Evolutionary conservation across 2,113 vertebrate species (phyloP).

Genomic region (Pithys albifrons): DNA sequence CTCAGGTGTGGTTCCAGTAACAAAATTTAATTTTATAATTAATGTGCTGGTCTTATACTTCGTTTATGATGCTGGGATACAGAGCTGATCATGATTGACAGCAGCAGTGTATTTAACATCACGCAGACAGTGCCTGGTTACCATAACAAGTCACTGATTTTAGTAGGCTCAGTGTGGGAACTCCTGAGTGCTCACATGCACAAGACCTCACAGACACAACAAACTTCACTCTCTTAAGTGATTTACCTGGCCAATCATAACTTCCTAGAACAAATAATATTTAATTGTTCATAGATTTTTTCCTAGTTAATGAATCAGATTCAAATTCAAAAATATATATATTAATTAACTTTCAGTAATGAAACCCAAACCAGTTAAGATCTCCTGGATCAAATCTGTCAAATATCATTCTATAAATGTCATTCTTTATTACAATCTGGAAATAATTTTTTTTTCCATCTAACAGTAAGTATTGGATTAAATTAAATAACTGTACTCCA

Average conservation of each 20-base stretch:
- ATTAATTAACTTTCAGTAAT: background rate
- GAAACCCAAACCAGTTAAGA: rapidly evolving
- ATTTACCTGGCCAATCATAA: background rate
- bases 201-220: background rate
- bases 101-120: background rate
- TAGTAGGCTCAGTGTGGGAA: background rate
- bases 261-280: background rate
- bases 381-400: background rate
- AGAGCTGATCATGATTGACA: background rate
- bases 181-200: background rate
- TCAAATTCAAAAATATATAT: background rate
- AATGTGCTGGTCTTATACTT: background rate
- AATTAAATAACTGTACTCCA: background rate
- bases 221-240: background rate
- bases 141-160: background rate
- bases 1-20: background rate
- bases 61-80: background rate
- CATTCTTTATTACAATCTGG: background rate
- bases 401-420: background rate
- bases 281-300: background rate
- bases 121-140: background rate
- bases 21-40: background rate
- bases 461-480: background rate
- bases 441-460: background rate
- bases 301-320: background rate